Percentiles rank a stretch among this genome's conserved stretches.
Conservation (phyloP, 2,888 invertebrate species). For the Thecocarcelia acutangulata region DNA sequence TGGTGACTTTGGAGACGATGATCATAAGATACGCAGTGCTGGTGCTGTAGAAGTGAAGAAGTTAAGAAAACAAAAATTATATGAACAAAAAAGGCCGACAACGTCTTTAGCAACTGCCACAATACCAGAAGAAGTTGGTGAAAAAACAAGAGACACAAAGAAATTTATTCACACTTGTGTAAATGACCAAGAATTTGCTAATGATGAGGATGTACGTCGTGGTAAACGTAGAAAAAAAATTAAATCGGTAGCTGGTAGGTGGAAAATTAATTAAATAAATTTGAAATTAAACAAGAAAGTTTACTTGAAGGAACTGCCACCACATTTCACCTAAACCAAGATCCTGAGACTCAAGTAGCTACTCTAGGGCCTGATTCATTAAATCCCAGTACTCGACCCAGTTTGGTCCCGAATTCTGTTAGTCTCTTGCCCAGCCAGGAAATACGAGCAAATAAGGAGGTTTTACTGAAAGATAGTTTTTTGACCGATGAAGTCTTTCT, state of each 20-base stretch:
- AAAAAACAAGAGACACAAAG: slow-evolving; percentile 71
- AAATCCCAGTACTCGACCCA: slow-evolving; percentile 86
- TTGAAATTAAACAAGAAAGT: not conserved
- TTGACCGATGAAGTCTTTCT: slow-evolving; percentile 80
- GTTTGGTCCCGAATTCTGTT: slow-evolving; percentile 82
- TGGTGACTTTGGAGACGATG: slow-evolving; percentile 56
- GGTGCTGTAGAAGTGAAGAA: slow-evolving; percentile 76
- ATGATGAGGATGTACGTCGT: slow-evolving; percentile 82
- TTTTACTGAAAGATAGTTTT: slow-evolving; percentile 80
- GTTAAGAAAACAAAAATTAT: slow-evolving; percentile 73
- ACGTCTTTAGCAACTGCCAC: slow-evolving; percentile 74
- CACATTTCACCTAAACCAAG: slow-evolving; percentile 81
- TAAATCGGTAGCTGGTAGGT: slow-evolving; percentile 75
- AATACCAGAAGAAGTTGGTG: slow-evolving; percentile 62
- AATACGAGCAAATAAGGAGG: slow-evolving; percentile 77
- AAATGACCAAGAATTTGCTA: slow-evolving; percentile 78
- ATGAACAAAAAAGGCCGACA: slow-evolving; percentile 76
- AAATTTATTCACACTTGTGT: slow-evolving; percentile 75
- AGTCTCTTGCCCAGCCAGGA: slow-evolving; percentile 75
- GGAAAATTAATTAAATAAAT: not conserved
- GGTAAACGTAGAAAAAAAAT: slow-evolving; percentile 83
- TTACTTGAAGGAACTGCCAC: slow-evolving; percentile 64
- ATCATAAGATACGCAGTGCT: slow-evolving; percentile 76
- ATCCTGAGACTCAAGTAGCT: slow-evolving; percentile 88
- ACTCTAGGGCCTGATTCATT: slow-evolving; percentile 86